phyloP scores from a whole-genome alignment of 2,888 invertebrate species.

The Idaea aversata region DNA sequence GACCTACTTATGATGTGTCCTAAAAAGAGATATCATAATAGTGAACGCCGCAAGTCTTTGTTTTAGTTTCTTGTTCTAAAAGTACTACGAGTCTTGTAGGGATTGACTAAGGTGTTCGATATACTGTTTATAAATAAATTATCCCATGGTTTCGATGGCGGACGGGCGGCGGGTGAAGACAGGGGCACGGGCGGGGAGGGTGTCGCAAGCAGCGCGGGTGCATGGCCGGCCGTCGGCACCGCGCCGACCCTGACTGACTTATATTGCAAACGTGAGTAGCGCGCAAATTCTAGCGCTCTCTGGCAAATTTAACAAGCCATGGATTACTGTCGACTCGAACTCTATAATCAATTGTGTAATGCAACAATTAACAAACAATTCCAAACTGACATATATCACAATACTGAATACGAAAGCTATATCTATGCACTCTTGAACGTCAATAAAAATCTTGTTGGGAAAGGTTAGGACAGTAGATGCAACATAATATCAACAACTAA shows the following conservation, averaged over 20 bases:
- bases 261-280: slow-evolving; percentile 76
- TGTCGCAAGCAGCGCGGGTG: slow-evolving; percentile 70
- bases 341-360: slow-evolving; percentile 5
- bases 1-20: neutral
- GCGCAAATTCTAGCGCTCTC: slow-evolving; percentile 75
- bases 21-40: neutral
- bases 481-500: neutral
- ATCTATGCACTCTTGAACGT: neutral
- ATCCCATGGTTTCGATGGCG: slow-evolving; percentile 53
- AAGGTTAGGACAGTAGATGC: neutral
- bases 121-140: slow-evolving; percentile 13
- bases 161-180: slow-evolving; percentile 36
- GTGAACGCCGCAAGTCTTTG: neutral
- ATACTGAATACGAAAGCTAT: neutral
- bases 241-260: slow-evolving; percentile 80
- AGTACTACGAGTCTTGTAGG: neutral
- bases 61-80: neutral
- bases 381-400: neutral
- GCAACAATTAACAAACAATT: neutral
- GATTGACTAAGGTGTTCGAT: neutral
- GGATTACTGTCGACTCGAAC: slow-evolving; percentile 45
- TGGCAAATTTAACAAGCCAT: slow-evolving; percentile 64
- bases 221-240: slow-evolving; percentile 79
- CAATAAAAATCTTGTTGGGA: slow-evolving; percentile 1
- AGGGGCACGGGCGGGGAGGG: slow-evolving; percentile 24